phyloP scores from a whole-genome alignment of 2,888 invertebrate species.

The Scaptomyza parva region DNA sequence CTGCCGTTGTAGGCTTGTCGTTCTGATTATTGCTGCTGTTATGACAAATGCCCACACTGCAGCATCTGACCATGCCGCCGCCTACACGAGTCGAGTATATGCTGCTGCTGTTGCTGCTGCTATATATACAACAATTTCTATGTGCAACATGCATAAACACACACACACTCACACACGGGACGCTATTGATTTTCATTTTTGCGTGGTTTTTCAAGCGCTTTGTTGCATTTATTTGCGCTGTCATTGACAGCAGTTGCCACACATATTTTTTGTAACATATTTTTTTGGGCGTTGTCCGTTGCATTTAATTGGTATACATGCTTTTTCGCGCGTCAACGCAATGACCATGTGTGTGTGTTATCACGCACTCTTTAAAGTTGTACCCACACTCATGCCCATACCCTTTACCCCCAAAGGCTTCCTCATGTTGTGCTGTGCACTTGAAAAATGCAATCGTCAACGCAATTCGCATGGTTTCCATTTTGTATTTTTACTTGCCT shows the following conservation, averaged over 20 bases:
- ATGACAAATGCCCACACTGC: conserved; percentile 64
- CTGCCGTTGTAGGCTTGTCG: conserved; percentile 54
- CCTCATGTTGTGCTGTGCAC: conserved; percentile 53
- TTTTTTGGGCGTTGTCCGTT: conserved; percentile 77
- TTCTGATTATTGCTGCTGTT: conserved; percentile 70
- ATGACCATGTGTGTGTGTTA: conserved; percentile 20
- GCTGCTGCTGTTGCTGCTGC: conserved; percentile 7
- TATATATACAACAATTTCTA: conserved; percentile 29
- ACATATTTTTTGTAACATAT: conserved; percentile 46
- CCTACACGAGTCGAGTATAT: conserved; percentile 7
- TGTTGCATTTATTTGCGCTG: conserved; percentile 76
- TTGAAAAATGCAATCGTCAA: conserved; percentile 75
- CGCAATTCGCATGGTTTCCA: conserved; percentile 55
- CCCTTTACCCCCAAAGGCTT: conserved; percentile 4
- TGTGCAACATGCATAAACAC: conserved; percentile 8
- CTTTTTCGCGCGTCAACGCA: conserved; percentile 53
- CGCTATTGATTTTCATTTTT: conserved; percentile 72
- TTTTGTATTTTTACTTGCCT: conserved; percentile 17
- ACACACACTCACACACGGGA: conserved; percentile 11
- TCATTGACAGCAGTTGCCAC: conserved; percentile 74
- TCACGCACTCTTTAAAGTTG: conserved; percentile 33
- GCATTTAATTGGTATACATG: conserved; percentile 76
- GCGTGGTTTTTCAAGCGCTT: conserved; percentile 70
- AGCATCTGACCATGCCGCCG: conserved; percentile 65
- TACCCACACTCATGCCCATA: conserved; percentile 11